phyloP scores from a whole-genome alignment of 2,797 vertebrate genomes.

The Sebastes cheni region DNA sequence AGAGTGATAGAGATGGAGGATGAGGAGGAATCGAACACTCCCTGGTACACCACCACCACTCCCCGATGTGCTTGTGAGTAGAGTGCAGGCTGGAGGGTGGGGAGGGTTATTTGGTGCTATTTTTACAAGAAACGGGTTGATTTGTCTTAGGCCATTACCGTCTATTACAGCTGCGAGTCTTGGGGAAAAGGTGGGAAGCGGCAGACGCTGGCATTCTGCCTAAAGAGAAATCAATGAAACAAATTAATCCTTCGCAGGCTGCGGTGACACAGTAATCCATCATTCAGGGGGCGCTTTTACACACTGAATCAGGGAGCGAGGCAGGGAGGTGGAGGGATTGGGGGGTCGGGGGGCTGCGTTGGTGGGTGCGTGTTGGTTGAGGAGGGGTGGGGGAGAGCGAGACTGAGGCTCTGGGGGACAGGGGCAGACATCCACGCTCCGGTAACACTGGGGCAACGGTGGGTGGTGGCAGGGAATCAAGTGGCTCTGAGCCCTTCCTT shows the following conservation, averaged over 20 bases:
- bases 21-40: slow-evolving; percentile 65
- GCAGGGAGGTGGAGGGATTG: slow-evolving; percentile 78
- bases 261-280: slow-evolving; percentile 99
- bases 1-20: slow-evolving; percentile 65
- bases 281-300: slow-evolving; percentile 99
- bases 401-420: slow-evolving; percentile 88
- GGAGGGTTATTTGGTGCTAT: slow-evolving; percentile 89
- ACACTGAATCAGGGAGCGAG: slow-evolving; percentile 94
- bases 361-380: slow-evolving; percentile 70
- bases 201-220: slow-evolving; percentile 99
- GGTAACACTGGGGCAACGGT: slow-evolving; percentile 88
- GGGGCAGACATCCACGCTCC: slow-evolving; percentile 90
- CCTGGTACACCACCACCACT: slow-evolving; percentile 28
- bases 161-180: slow-evolving; percentile 97
- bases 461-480: slow-evolving; percentile 84
- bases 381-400: slow-evolving; percentile 58
- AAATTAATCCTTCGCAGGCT: slow-evolving; percentile 99
- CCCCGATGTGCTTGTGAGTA: slow-evolving; percentile 57
- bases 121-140: slow-evolving; percentile 96
- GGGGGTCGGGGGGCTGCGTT: slow-evolving; percentile 70
- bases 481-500: slow-evolving; percentile 85
- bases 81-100: slow-evolving; percentile 75
- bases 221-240: slow-evolving; percentile 99
- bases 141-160: slow-evolving; percentile 99
- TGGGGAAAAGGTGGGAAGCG: slow-evolving; percentile 96